Evolutionary conservation across 2,888 invertebrate genomes (phyloP), one percentile per base, ranked within the genome.

Genomic region (Galerucella pusilla): DNA sequence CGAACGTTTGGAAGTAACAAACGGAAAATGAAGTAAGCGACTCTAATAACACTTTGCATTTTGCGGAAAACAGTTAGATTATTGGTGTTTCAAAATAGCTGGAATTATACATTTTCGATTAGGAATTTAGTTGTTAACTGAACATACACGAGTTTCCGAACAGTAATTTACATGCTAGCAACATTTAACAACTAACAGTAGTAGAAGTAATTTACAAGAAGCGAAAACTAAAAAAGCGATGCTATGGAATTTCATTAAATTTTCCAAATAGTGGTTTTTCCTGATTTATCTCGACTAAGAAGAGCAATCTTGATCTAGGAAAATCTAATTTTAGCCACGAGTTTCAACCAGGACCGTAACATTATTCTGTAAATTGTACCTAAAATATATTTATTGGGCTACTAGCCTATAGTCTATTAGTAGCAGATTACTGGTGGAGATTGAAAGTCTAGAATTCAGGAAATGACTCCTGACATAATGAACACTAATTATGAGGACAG

Each of bases 251-350:
- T 70, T 70, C 70, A 70, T 70, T 70, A 70, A 70, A 70, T 63
- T 70, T 60, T 54, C 46, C 46, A 46, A 69, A 61, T 70, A 63
- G 70, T 35, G 70, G 63, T 70, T 70, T 46, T 70, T 52, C 70
- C 63, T 75, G 75, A 75, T 75, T 75, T 75, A 75, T 73, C 59
- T 64, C 63, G 61, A 60, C 20, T 45, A 59, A 72, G 61, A 70
- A 68, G 61, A 70, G 70, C 72, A 77, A 73, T 77, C 77, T 72
- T 60, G 60, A 73, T 67, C 68, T 68, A 60, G 64, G 75, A 71
- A 73, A 75, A 73, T 75, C 75, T 75, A 72, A 75, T 75, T 72
- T 70, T 61, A 68, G 69, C 74, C 71, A 72, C 72, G 67, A 69
- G 74, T 72, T 72, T 71, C 67, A 75, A 77, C 70, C 74, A 54